A percentile compares a stretch with the other conserved stretches of the same genome.
phyloP scores from a whole-genome alignment of 2,113 vertebrate species.

The Sinocyclocheilus maitianheensis region DNA sequence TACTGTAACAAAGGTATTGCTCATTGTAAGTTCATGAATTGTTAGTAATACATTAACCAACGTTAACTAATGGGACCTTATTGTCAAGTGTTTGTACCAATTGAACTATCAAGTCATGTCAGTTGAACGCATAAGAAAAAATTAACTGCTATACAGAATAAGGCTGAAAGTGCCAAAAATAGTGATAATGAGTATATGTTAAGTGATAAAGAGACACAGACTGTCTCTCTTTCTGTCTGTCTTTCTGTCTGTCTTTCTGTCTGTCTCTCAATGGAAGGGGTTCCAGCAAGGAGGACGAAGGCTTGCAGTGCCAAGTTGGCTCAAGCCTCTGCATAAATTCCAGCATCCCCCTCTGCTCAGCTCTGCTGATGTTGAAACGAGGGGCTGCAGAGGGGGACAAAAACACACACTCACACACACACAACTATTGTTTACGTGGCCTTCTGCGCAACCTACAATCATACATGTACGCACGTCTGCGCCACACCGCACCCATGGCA shows the following conservation, averaged over 20 bases:
- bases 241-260: neutral
- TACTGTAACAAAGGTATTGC: neutral
- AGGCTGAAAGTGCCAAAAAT: neutral
- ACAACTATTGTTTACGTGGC: slow-evolving; percentile 38
- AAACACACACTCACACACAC: slow-evolving; percentile 59
- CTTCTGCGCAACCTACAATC: neutral
- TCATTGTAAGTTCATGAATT: neutral
- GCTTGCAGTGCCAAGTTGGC: slow-evolving; percentile 77
- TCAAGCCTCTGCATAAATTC: slow-evolving; percentile 74
- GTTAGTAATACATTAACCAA: neutral
- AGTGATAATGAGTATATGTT: neutral
- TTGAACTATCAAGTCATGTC: neutral
- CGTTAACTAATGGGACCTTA: neutral
- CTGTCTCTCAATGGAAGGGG: slow-evolving; percentile 34
- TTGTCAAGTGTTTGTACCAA: neutral
- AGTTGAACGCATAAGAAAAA: neutral
- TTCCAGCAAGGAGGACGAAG: slow-evolving; percentile 49
- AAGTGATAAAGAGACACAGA: neutral
- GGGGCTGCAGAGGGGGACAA: slow-evolving; percentile 74
- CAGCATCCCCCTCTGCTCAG: slow-evolving; percentile 70
- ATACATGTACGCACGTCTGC: neutral
- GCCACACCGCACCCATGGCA: neutral
- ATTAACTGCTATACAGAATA: neutral
- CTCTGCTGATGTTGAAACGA: slow-evolving; percentile 66
- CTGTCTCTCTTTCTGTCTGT: neutral